Percentiles rank a stretch among this genome's conserved stretches.
Evolutionary conservation across 2,113 vertebrate species (phyloP).

Genomic region (Ochotona princeps): DNA sequence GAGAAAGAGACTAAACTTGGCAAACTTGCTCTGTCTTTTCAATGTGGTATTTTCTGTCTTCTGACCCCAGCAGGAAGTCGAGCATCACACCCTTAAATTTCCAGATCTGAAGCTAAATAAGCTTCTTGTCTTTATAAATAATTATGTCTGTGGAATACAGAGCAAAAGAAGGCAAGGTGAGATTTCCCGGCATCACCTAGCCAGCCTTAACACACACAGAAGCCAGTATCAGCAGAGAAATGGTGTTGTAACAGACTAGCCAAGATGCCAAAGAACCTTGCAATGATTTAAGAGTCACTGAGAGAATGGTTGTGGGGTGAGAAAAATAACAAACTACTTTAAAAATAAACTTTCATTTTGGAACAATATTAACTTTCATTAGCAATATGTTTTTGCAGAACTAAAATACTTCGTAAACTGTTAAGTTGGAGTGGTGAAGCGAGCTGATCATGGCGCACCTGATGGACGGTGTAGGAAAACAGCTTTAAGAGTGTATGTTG

Average conservation of each 20-base stretch:
- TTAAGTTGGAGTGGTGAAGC: neutral
- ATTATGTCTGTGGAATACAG: neutral
- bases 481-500: neutral
- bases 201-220: neutral
- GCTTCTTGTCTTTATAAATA: neutral
- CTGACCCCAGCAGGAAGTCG: neutral
- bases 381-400: neutral
- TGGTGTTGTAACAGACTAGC: neutral
- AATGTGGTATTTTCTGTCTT: neutral
- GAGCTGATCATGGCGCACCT: neutral
- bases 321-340: constrained; percentile 2
- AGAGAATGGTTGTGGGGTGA: neutral
- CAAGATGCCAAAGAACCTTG: neutral
- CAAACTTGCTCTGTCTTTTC: neutral
- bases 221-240: neutral
- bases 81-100: no score
- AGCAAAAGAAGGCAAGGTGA: neutral
- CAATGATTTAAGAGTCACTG: neutral
- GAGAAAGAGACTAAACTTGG: neutral
- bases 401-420: neutral
- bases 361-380: neutral
- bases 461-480: neutral
- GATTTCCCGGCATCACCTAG: neutral
- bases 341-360: neutral
- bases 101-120: neutral